Conservation (phyloP, 2,113 vertebrate genomes). For the Ibidorhyncha struthersii region DNA sequence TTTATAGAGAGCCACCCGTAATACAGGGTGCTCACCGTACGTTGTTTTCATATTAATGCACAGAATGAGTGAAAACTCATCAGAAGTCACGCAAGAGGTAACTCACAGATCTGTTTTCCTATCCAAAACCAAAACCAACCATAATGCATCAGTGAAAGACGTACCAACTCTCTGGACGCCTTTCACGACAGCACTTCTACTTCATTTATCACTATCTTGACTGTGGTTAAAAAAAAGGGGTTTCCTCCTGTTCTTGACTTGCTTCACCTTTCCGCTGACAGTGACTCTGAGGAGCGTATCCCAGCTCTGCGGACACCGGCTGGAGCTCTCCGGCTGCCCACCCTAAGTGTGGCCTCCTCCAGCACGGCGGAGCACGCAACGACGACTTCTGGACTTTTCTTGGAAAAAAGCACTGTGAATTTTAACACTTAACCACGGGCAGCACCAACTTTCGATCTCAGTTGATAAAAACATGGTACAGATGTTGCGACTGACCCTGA, state of each 20-base stretch:
- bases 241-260: neutral
- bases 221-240: neutral
- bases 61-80: fast-evolving
- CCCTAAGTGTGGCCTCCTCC: neutral
- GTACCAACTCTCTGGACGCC: neutral
- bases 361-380: neutral
- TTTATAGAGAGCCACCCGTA: fast-evolving
- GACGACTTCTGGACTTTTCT: neutral
- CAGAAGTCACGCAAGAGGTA: neutral
- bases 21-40: fast-evolving
- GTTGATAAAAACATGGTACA: neutral
- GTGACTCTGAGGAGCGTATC: fast-evolving
- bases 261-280: fast-evolving
- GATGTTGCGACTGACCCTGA: neutral
- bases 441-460: neutral
- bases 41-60: no score
- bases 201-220: neutral
- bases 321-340: neutral
- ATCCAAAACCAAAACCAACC: neutral
- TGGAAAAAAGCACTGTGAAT: neutral
- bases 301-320: neutral
- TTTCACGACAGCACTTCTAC: neutral
- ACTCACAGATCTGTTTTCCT: neutral
- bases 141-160: fast-evolving
- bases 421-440: neutral